Evolutionary conservation across 2,797 vertebrate genomes (phyloP).

Genomic region (Serranus cabrilla): DNA sequence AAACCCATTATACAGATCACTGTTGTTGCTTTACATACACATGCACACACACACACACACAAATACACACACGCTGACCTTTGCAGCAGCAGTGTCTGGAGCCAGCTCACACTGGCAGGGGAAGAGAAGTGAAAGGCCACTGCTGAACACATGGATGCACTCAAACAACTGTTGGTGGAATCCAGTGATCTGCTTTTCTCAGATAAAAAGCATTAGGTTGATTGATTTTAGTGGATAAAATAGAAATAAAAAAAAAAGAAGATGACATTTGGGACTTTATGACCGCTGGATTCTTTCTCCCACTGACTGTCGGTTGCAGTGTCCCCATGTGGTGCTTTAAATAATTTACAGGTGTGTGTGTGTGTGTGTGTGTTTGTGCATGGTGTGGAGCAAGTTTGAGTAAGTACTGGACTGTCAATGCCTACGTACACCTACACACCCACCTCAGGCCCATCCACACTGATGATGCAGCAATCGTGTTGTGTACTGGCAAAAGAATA

Average conservation of each 20-base stretch:
- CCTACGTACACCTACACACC: conserved; percentile 49
- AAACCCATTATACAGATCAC: conserved; percentile 80
- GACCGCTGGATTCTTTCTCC: conserved; percentile 35
- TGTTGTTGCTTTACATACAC: conserved; percentile 55
- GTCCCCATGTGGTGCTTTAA: conserved; percentile 72
- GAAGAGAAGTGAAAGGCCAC: conserved; percentile 68
- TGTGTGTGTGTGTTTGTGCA: conserved; percentile 1
- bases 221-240: conserved; percentile 66
- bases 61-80: conserved; percentile 67
- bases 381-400: conserved; percentile 29
- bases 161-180: conserved; percentile 63
- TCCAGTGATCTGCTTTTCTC: conserved; percentile 70
- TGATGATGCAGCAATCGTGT: conserved; percentile 39
- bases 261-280: conserved; percentile 34
- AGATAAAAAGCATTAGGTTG: conserved; percentile 70
- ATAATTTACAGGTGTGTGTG: conserved; percentile 79
- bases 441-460: conserved; percentile 39
- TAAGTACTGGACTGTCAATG: conserved; percentile 33
- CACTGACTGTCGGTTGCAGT: conserved; percentile 34
- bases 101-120: conserved; percentile 67
- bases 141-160: conserved; percentile 67
- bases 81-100: conserved; percentile 65
- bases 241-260: conserved; percentile 31
- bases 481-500: conserved; percentile 29
- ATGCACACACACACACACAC: conserved; percentile 17